Base-by-base conservation (phyloP, 1,140 invertebrate species). In the Holotrichia oblita region DNA sequence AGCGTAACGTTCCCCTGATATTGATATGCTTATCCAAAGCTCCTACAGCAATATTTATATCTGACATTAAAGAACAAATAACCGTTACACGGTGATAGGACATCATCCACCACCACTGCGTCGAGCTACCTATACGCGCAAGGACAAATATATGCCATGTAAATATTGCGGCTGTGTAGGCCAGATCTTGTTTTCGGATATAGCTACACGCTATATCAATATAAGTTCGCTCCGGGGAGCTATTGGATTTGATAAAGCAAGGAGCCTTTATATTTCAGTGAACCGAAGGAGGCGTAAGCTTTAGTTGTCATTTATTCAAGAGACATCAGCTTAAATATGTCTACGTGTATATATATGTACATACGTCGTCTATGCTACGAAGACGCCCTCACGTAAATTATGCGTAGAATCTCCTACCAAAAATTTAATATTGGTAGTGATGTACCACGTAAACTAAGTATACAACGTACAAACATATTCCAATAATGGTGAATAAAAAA, bases 231-330 rank as follows among this genome's bases (percentile, higher is more conserved):
- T 34, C 27, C 61, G 61, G 61, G 61, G 61, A 69, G 61, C 61
- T 69, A 69, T 69, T 69, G 61, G 61, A 69, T 69, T 69, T 69
- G 61, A 69, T 69, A 69, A 69, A 69, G 61, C 61, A 20, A 34
- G 61, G 17, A 7, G 61, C 61, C 61, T 69, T 69, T 69, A 69
- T 27, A 20, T 69, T 69, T 27, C 10, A 4, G 61, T 24, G 20
- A 69, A 14, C 61, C 61, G 22, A 4, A 22, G 61, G 22, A 24
- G 61, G 61, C 20, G 27, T 22, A 69, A 34, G 27, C 27, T 34
- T 34, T 34, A 34, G 27, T 2, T 34, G 27, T 34, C 27, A 34
- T 34, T 69, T 34, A 69, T 69, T 69, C 22, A 69, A 34, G 61
- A 34, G 61, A 69, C 61, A 69, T 69, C 61, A 69, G 20, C 14